phyloP scores from a whole-genome alignment of 2,797 vertebrate genomes.

The Halcyon chelicuti region DNA sequence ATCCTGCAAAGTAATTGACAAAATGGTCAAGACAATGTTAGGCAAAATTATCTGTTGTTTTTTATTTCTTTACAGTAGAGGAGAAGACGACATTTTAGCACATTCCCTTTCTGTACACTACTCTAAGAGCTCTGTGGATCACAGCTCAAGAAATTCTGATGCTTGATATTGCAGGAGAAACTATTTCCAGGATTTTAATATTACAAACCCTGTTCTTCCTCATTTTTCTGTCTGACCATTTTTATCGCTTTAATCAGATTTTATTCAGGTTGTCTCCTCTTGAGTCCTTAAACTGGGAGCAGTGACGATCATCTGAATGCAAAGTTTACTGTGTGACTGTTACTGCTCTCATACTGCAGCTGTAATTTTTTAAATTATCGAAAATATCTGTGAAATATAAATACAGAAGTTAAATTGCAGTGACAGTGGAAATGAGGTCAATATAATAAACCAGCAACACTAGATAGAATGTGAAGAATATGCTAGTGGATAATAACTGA shows the following conservation, averaged over 20 bases:
- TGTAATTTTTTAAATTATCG: slow-evolving; percentile 53
- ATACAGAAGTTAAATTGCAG: slow-evolving; percentile 54
- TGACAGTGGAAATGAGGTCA: slow-evolving; percentile 50
- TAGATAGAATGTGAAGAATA: slow-evolving; percentile 35
- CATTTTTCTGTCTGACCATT: slow-evolving; percentile 33
- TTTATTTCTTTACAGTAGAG: not conserved
- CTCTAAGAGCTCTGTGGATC: not conserved
- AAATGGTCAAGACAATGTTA: not conserved
- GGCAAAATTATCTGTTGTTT: not conserved
- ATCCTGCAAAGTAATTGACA: not conserved
- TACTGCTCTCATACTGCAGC: not conserved
- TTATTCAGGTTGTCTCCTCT: slow-evolving; percentile 44
- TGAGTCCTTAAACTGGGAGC: slow-evolving; percentile 20
- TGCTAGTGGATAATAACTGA: slow-evolving; percentile 38
- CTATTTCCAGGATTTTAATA: not conserved
- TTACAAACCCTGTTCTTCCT: not conserved
- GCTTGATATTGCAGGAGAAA: slow-evolving; percentile 2
- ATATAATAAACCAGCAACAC: slow-evolving; percentile 50
- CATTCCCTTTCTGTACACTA: not conserved
- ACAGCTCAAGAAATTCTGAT: not conserved
- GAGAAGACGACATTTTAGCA: not conserved
- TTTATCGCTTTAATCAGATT: slow-evolving; percentile 44
- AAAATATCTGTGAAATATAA: slow-evolving; percentile 66
- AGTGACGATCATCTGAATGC: not conserved
- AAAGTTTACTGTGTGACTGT: slow-evolving; percentile 29